A percentile compares a stretch with the other conserved stretches of the same genome.
phyloP scores from a whole-genome alignment of 64 coral and sea anemone genomes.

The Platygyra sinensis region DNA sequence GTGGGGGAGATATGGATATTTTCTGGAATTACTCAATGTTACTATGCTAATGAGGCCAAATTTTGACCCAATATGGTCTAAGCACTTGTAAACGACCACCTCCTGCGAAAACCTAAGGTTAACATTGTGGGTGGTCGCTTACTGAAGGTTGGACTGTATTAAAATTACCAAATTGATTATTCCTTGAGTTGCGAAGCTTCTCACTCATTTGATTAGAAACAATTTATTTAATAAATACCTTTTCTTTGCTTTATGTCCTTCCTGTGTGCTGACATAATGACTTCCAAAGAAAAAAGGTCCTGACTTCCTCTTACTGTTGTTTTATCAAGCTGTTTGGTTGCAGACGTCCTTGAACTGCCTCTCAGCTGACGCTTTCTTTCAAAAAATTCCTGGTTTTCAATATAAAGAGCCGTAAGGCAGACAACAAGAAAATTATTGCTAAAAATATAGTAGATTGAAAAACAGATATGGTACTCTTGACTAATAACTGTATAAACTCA shows the following conservation, averaged over 20 bases:
- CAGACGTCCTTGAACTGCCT: not conserved
- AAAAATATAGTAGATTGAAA: too few relatives aligned
- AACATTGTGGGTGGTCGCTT: too few relatives aligned
- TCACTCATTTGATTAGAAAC: not conserved
- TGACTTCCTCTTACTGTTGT: not conserved
- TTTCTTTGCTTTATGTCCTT: not conserved
- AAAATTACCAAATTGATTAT: too few relatives aligned
- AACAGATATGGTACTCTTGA: not conserved
- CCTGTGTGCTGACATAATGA: constrained; percentile 28
- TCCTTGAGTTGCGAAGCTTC: too few relatives aligned
- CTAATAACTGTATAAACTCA: not conserved
- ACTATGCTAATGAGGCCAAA: too few relatives aligned
- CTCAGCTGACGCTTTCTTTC: constrained; percentile 27
- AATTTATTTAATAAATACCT: not conserved
- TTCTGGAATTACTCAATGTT: too few relatives aligned
- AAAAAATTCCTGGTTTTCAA: constrained; percentile 30
- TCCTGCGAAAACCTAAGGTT: too few relatives aligned
- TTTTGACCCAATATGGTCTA: too few relatives aligned
- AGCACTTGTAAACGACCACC: too few relatives aligned
- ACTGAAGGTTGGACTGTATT: too few relatives aligned
- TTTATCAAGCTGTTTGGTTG: not conserved
- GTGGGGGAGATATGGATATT: too few relatives aligned
- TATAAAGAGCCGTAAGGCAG: not conserved
- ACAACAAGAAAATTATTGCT: too few relatives aligned
- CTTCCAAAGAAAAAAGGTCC: constrained; percentile 20